Base-by-base conservation (phyloP, 2,797 vertebrate genomes). In the Cryptoblepharus egeriae region DNA sequence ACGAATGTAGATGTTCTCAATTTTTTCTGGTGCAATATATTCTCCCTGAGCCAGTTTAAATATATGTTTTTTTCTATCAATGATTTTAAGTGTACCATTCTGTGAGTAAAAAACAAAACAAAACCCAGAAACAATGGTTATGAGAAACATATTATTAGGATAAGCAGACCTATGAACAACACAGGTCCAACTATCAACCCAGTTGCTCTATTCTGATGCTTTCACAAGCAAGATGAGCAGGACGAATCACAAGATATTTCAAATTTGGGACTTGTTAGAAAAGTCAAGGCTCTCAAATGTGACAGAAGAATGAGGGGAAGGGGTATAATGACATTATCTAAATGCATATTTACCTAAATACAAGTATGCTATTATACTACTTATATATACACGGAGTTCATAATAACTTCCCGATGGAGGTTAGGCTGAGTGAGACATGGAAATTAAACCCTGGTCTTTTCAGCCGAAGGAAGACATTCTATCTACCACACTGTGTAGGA, bases 21-120 rank as follows among this genome's bases (percentile, higher is more conserved):
- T 99, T 96, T 99, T 99, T 96, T 99, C 99, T 0, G 99, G 98
- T 2, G 98, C 98, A 77, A 99, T 98, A 70, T 99, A 99, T 91
- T 99, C 99, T 79, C 99, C 99, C 95, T 99, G 99, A 75, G 99
- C 98, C 90, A 99, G 93, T 95, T 99, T 99, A 93, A 99, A 99
- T 93, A 99, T 99, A 87, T 99, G 99, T 93, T 99, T 99, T 94
- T 99, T 99, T 92, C 99, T 95, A 93, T 99, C 99, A 16, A 99
- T 97, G 81, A 99, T 99, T 96, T 97, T 99, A 90, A 99, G 95
- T 4, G 99, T 99, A 82, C 98, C 99, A 3, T 97, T 98, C 99
- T 99, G 90, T 89, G 30, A 79, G 80, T 74, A 85, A 74, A 88
- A 77, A 87, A 68, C 86, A n/a, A n/a, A n/a, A n/a, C n/a, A n/a